These are phyloP conservation scores for Gymnogyps californianus DNA, from an alignment of 2,113 vertebrate genomes.

Conservation along the genomic window DNA sequence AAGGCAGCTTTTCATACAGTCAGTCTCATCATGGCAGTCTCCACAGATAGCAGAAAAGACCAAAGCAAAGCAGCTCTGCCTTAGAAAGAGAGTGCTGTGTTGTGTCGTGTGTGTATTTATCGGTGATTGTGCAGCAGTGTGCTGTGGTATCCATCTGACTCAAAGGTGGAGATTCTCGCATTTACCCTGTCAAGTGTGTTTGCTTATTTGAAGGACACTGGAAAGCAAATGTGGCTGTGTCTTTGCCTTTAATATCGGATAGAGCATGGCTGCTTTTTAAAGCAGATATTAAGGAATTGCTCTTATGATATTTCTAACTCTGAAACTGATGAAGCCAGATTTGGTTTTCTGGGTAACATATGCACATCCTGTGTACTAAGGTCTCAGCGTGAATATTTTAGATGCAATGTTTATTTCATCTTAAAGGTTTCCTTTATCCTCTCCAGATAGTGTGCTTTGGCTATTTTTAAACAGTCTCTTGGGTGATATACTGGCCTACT, in stretches of 20 bases:
- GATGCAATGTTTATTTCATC: constrained; percentile 53
- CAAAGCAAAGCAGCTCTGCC: not conserved
- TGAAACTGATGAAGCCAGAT: not conserved
- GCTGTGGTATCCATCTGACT: not conserved
- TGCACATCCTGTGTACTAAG: constrained; percentile 36
- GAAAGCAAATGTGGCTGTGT: not conserved
- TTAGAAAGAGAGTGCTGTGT: rapidly evolving
- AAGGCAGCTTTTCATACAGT: not conserved
- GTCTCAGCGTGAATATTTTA: constrained; percentile 38
- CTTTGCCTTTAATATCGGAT: not conserved
- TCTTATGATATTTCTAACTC: not conserved
- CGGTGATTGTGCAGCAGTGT: not conserved
- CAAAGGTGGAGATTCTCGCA: not conserved
- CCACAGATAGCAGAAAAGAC: not conserved
- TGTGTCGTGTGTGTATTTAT: not conserved
- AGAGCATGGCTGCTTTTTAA: not conserved
- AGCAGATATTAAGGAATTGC: not conserved
- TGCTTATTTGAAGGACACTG: not conserved
- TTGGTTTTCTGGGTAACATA: constrained; percentile 52
- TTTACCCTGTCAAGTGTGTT: not conserved
- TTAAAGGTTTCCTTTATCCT: constrained; percentile 60
- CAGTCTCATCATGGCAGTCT: not conserved
- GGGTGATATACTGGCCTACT: constrained; percentile 36
- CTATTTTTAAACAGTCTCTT: constrained; percentile 54
- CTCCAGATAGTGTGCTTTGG: constrained; percentile 9